Evolutionary conservation across 2,888 invertebrate genomes (phyloP), one percentile per base, ranked within the genome.

Genomic region (Trissonchulus latispiculum): DNA sequence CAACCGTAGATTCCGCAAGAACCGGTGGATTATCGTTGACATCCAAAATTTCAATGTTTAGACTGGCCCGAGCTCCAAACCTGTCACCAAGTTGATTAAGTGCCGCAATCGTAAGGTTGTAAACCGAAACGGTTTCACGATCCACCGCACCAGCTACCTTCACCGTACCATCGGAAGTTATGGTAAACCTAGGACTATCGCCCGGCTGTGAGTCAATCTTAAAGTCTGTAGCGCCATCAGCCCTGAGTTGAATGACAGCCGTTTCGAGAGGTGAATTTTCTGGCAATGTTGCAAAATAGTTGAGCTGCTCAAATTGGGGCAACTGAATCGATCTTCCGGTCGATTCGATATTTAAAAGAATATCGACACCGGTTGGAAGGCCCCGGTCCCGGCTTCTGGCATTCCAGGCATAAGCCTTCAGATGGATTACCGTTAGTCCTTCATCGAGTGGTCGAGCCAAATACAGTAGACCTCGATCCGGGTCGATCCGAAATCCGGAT

Each of bases 21-120:
- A 89, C 85, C 0, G 95, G 95, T 0, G 92, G 92, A 82, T 95
- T 92, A 84, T 92, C 95, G 84, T 95, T 95, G 70, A 93, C 90
- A 84, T 96, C 95, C 80, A 91, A 90, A 75, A 96, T 87, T 80
- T 90, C 89, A 77, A 96, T 90, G 77, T 90, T 90, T 31, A 67
- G 1, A n/a, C 29, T 29, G 36, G 48, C 23, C 8, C 8, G 23
- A 48, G 8, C 48, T 15, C 23, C 8, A 48, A 48, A 48, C 8
- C 23, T 23, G 48, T 48, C 48, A 8, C 23, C 48, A 8, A 8
- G 23, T 48, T 94, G 15, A 62, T 29, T 94, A 74, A 93, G 92
- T 0, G 92, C 94, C 1, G 92, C 93, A 31, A 95, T 86, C 32
- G 90, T 89, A 71, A 95, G 82, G 75, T 89, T 89, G 82, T 93